phyloP scores from a whole-genome alignment of 2,888 invertebrate genomes.

The Chrysolina americana region DNA sequence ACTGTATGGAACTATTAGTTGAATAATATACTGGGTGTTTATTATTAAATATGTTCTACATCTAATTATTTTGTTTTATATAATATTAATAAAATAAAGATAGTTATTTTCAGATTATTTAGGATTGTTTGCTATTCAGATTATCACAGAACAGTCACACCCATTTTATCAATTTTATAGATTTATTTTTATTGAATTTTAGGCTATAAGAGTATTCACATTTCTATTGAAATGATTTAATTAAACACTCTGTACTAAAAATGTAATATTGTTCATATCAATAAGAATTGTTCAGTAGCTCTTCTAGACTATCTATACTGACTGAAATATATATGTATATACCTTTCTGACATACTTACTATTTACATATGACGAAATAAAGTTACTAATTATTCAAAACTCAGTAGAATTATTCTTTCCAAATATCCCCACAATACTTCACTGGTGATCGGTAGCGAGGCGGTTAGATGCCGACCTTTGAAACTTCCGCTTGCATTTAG shows the following conservation, averaged over 20 bases:
- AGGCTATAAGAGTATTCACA: neutral
- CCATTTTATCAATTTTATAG: neutral
- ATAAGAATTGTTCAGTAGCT: constrained; percentile 41
- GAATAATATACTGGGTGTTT: neutral
- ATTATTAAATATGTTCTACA: neutral
- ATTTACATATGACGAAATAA: constrained; percentile 45
- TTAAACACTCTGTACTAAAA: constrained; percentile 24
- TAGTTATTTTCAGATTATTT: too few species aligned
- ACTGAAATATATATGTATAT: constrained; percentile 45
- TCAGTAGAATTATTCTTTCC: neutral
- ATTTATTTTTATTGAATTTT: constrained; percentile 1
- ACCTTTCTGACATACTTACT: constrained; percentile 50
- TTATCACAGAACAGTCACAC: too few species aligned
- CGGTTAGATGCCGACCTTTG: too few species aligned
- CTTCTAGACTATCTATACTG: constrained; percentile 44
- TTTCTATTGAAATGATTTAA: neutral
- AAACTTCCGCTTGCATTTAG: too few species aligned
- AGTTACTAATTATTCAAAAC: constrained; percentile 40
- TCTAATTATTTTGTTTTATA: neutral
- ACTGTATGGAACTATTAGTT: neutral
- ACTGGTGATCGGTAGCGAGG: too few species aligned
- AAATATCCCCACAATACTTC: too few species aligned
- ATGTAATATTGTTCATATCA: constrained; percentile 47
- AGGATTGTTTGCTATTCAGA: too few species aligned
- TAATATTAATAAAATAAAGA: too few species aligned